Percentiles rank a stretch among this genome's conserved stretches.
phyloP scores from a whole-genome alignment of 2,113 vertebrate genomes.

The Charina bottae region DNA sequence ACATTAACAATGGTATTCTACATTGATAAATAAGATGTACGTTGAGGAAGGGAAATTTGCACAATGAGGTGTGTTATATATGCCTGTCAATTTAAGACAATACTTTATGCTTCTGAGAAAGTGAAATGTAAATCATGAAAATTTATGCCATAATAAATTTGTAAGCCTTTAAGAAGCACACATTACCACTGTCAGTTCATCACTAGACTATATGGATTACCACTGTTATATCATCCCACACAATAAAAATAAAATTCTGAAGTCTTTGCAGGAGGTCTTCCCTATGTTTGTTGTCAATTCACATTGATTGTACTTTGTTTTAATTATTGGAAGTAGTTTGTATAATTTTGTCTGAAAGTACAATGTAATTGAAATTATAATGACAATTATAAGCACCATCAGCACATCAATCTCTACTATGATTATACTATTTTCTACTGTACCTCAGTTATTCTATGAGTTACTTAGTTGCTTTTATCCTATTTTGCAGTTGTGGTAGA shows the following conservation, averaged over 20 bases:
- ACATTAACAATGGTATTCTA: neutral
- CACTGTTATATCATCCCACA: neutral
- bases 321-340: neutral
- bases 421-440: neutral
- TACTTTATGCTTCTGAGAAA: neutral
- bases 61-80: neutral
- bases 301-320: neutral
- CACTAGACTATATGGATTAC: neutral
- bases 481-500: neutral
- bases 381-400: neutral
- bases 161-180: neutral
- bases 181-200: neutral
- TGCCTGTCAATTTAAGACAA: neutral
- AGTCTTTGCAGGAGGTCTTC: neutral
- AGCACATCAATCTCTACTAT: neutral
- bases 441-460: neutral
- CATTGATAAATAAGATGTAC: neutral
- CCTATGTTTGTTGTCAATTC: neutral
- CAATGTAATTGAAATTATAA: neutral
- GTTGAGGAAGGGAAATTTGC: neutral
- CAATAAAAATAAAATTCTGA: neutral
- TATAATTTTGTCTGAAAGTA: neutral
- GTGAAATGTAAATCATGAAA: neutral
- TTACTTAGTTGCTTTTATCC: neutral
- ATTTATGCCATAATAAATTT: neutral